phyloP scores from a whole-genome alignment of 2,888 invertebrate genomes.

The Tetranychus piercei region DNA sequence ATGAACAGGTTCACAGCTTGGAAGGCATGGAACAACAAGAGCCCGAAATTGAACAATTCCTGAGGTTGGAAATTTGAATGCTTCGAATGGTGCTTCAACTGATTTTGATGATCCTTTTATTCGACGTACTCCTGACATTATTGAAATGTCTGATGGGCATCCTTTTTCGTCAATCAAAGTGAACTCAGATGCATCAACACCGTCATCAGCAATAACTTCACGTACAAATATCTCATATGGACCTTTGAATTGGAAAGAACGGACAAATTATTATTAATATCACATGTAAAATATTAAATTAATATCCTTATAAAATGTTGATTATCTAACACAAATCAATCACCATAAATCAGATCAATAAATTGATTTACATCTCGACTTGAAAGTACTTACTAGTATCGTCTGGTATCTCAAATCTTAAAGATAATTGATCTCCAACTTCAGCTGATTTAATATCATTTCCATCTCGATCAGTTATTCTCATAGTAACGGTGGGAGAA shows the following conservation, averaged over 20 bases:
- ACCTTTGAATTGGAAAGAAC: slow-evolving; percentile 19
- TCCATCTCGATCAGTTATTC: slow-evolving; percentile 48
- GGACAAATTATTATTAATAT: not conserved
- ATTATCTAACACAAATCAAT: not conserved
- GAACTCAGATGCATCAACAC: slow-evolving; percentile 76
- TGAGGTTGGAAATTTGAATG: slow-evolving; percentile 86
- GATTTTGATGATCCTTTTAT: slow-evolving; percentile 44
- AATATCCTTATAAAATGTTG: not conserved
- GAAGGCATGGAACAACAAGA: slow-evolving; percentile 83
- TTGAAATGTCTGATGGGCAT: slow-evolving; percentile 83
- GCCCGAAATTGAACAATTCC: slow-evolving; percentile 87
- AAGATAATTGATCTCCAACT: slow-evolving; percentile 75
- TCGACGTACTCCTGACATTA: slow-evolving; percentile 78
- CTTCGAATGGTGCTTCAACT: slow-evolving; percentile 73
- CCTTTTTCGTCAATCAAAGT: slow-evolving; percentile 74
- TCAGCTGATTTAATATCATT: slow-evolving; percentile 69
- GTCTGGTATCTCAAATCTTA: slow-evolving; percentile 78
- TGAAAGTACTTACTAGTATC: slow-evolving; percentile 45
- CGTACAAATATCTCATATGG: slow-evolving; percentile 88
- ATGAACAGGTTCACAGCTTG: slow-evolving; percentile 79
- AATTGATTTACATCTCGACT: not conserved
- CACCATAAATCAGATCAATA: not conserved
- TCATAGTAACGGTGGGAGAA: slow-evolving; percentile 82
- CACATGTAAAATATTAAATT: no score
- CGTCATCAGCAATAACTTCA: slow-evolving; percentile 83